phyloP scores from a whole-genome alignment of 2,113 vertebrate species.

The Nanorana parkeri region DNA sequence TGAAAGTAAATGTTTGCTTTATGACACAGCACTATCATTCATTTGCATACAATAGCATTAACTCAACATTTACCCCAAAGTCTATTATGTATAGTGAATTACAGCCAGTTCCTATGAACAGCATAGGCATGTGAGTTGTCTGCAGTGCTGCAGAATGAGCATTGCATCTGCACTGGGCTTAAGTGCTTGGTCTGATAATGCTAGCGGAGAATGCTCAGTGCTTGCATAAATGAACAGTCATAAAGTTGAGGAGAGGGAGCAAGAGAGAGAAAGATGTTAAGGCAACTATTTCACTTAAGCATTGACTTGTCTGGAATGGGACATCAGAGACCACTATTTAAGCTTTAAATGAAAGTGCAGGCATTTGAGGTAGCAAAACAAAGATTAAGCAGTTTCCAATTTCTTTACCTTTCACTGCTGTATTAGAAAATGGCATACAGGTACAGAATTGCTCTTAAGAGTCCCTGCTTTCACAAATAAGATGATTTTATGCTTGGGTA shows the following conservation, averaged over 20 bases:
- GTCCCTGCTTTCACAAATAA: too few relatives aligned
- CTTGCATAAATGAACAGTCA: constrained; percentile 22
- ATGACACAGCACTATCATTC: too few relatives aligned
- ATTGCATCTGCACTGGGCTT: not conserved
- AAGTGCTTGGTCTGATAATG: not conserved
- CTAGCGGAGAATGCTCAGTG: constrained; percentile 5
- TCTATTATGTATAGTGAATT: too few relatives aligned
- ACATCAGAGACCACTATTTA: constrained; percentile 44
- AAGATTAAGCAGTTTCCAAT: constrained; percentile 32
- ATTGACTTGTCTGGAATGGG: constrained; percentile 37
- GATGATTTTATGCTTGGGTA: too few relatives aligned
- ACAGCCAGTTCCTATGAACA: too few relatives aligned
- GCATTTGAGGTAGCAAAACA: constrained; percentile 35
- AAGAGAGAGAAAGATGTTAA: constrained; percentile 2
- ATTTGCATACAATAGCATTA: too few relatives aligned
- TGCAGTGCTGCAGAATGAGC: not conserved
- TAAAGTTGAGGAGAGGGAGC: not conserved
- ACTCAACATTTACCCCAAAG: too few relatives aligned
- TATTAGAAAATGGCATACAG: not conserved
- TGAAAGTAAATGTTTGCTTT: too few relatives aligned
- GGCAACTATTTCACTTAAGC: constrained; percentile 29
- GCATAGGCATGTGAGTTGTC: too few relatives aligned
- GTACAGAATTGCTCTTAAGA: not conserved
- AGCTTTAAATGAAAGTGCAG: constrained; percentile 27
- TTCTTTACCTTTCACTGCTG: not conserved